These are phyloP conservation scores for Agrotis ipsilon DNA, from an alignment of 2,888 invertebrate species.

Conservation along the genomic window DNA sequence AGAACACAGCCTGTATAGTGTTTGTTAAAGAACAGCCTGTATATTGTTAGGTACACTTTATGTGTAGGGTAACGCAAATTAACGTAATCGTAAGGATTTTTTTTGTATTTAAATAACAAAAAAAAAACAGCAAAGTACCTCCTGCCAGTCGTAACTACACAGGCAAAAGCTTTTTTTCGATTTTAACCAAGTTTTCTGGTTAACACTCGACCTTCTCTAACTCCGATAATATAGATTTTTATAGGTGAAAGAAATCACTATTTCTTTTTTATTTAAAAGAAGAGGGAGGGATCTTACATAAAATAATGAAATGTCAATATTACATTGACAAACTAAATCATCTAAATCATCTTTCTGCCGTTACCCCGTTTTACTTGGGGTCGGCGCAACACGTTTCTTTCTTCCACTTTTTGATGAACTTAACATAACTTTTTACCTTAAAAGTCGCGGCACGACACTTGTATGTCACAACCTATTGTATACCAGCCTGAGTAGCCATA, in stretches of 20 bases:
- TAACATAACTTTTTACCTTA: no score
- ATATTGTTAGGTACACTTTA: constrained; percentile 48
- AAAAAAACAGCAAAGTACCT: not conserved
- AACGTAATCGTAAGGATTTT: not conserved
- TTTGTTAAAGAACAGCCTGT: constrained; percentile 59
- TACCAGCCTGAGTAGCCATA: constrained; percentile 43
- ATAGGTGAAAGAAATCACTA: no score
- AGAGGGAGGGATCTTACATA: no score
- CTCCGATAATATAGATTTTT: no score
- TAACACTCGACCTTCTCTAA: no score
- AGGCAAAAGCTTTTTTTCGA: not conserved
- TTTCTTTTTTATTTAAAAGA: no score
- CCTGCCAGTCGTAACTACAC: not conserved
- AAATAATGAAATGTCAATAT: no score
- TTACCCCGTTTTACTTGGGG: no score
- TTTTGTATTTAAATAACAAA: not conserved
- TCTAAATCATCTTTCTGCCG: no score
- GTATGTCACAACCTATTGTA: constrained; percentile 69
- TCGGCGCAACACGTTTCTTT: no score
- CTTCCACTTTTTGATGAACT: no score
- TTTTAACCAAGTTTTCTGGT: not conserved
- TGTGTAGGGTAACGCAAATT: constrained; percentile 35
- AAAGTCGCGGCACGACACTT: constrained; percentile 74
- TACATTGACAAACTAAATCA: no score
- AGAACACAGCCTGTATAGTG: constrained; percentile 53